Base-by-base conservation (phyloP, 2,888 invertebrate genomes). In the Elegia similella region DNA sequence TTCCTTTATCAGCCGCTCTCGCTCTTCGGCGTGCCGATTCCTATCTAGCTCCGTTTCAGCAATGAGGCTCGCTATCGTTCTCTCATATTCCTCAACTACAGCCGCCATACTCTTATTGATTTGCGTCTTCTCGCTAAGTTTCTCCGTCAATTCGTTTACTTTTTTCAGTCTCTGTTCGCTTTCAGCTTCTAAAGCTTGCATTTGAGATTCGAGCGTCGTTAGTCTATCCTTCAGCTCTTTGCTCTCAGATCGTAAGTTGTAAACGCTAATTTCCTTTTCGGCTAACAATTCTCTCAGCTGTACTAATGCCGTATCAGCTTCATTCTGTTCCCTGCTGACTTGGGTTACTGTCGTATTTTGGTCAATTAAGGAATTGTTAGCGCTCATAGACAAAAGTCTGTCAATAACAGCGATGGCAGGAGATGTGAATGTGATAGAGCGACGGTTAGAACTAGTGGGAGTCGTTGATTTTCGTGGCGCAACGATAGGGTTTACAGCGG, bases 81-180 rank as follows among this genome's bases (percentile, higher is more conserved):
- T 95, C 78, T 96, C 96, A 86, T 96, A 96, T 72, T 95, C 95
- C 73, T 94, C 94, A 70, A 96, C 94, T 50, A 95, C 94, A 66
- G 93, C 91, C 69, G 95, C 95, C 86, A 93, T 86, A 69, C 92
- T 92, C 70, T 83, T 86, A 76, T 93, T 91, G 58, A 83, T 75
- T 81, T 80, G 90, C 23, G 78, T 90, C 65, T 88, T 90, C 64
- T 91, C 88, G 32, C 70, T 64, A 12, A 92, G 72, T 56, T 72
- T 84, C 67, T 75, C 85, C 74, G 71, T 92, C 65, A 91, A 70
- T 42, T 80, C 78, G 50, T 86, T 88, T 10, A 90, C 78, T 62
- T 84, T 89, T 55, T 74, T 76, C 50, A 88, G 66, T 62, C 86
- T 80, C 13, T 76, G 76, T 59, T 81, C 76, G 58, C 83, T 80